phyloP scores from a whole-genome alignment of 2,888 invertebrate genomes.

The Andrena haemorrhoa region DNA sequence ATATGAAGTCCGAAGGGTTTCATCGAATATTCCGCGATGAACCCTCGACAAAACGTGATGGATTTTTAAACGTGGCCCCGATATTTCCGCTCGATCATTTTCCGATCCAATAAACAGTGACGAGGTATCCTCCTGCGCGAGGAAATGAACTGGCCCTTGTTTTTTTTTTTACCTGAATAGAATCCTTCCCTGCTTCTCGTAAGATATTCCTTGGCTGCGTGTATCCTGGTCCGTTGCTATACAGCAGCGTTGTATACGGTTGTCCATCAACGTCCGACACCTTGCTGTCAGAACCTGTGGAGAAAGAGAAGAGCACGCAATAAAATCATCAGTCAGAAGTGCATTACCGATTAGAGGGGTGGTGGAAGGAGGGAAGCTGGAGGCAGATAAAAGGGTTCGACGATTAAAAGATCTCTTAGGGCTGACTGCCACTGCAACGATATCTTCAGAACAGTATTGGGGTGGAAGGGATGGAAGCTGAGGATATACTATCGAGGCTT shows the following conservation, averaged over 20 bases:
- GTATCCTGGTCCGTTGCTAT: slow-evolving; percentile 92
- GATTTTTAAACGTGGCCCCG: slow-evolving; percentile 66
- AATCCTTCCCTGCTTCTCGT: slow-evolving; percentile 83
- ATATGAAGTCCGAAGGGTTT: slow-evolving; percentile 60
- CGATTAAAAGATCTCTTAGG: slow-evolving; percentile 26
- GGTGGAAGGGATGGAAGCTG: not conserved
- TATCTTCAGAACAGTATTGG: not conserved
- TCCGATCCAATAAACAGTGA: slow-evolving; percentile 68
- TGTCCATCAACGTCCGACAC: slow-evolving; percentile 91
- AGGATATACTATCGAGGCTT: too few species aligned
- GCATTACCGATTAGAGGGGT: slow-evolving; percentile 32
- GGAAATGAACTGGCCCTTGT: slow-evolving; percentile 34
- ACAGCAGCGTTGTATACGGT: slow-evolving; percentile 91
- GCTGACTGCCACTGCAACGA: not conserved
- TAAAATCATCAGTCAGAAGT: slow-evolving; percentile 39
- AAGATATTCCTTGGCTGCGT: slow-evolving; percentile 88
- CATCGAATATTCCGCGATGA: slow-evolving; percentile 65
- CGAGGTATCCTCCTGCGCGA: slow-evolving; percentile 39
- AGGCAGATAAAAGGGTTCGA: slow-evolving; percentile 11
- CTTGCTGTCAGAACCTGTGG: slow-evolving; percentile 90
- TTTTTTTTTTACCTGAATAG: slow-evolving; percentile 76
- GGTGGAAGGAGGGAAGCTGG: too few species aligned
- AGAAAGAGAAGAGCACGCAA: slow-evolving; percentile 43
- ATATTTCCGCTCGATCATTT: slow-evolving; percentile 67
- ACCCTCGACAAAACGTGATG: slow-evolving; percentile 64